Evolutionary conservation across 2,113 vertebrate species (phyloP), one percentile per base, ranked within the genome.

Genomic region (Sterna hirundo): DNA sequence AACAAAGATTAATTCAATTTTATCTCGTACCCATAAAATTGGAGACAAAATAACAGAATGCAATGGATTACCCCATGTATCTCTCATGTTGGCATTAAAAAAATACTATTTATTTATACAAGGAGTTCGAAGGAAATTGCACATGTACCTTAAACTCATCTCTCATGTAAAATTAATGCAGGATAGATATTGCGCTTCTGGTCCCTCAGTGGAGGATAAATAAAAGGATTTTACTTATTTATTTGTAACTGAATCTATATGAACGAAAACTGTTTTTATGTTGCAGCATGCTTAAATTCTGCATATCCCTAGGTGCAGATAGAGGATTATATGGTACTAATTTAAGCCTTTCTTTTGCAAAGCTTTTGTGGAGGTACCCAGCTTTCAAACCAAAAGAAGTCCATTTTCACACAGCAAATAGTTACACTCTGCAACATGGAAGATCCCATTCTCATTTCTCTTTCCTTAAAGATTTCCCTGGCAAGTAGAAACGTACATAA

Each of bases 1-100:
- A 96, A 75, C 78, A 88, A 79, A 64, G 40, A 95, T 93, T 84
- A 85, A 93, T 82, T 90, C 74, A 5, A 38, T 85, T 82, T 83
- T 55, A 55, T 38, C 65, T 93, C 51, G 13, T 10, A 46, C 10
- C 69, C 20, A 2, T 70, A 54, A 84, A 91, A 78, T 61, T 20
- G 10, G 44, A 92, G 82, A 49, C 52, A 85, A 76, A 70, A 40
- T 13, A 62, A 60, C 23, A 66, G 52, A 36, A 90, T 72, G 47
- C 5, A 64, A 36, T 47, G 52, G 52, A 62, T 85, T 68, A 18
- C 8, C 30, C 51, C 5, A 11, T 1, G 6, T 11, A 3, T 10
- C 12, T 58, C 62, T 64, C 51, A 13, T 7, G 27, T 8, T 20
- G 12, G 42, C n/a, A 21, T n/a, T n/a, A 5, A 51, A 54, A 40